phyloP scores from a whole-genome alignment of 2,888 invertebrate genomes.

The Epinotia nisella region DNA sequence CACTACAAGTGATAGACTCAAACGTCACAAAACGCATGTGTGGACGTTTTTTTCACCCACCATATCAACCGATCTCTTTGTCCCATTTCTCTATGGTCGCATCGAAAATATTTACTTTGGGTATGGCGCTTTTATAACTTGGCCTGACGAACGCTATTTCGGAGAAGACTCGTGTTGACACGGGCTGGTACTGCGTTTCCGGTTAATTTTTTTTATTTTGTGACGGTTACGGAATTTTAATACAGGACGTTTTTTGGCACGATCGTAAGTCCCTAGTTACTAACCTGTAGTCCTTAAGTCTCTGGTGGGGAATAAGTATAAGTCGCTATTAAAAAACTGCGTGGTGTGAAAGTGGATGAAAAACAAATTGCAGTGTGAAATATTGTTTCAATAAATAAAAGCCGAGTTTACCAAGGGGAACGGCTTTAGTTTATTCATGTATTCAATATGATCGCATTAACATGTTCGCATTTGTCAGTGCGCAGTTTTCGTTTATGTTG shows the following conservation, averaged over 20 bases:
- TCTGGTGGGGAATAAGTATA: conserved; percentile 28
- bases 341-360: conserved; percentile 38
- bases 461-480: conserved; percentile 35
- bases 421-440: conserved; percentile 35
- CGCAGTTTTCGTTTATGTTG: conserved; percentile 9
- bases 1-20: conserved; percentile 24
- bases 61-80: conserved; percentile 36
- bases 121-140: conserved; percentile 31
- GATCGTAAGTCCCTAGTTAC: conserved; percentile 50
- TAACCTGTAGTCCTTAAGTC: conserved; percentile 44
- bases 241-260: conserved; percentile 62
- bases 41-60: conserved; percentile 19
- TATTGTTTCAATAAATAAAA: conserved; percentile 44
- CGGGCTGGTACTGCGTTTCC: conserved; percentile 64
- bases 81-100: no score
- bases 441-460: conserved; percentile 38
- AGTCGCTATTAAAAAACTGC: conserved; percentile 24
- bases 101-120: conserved; percentile 40
- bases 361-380: conserved; percentile 38
- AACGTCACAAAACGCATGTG: conserved; percentile 26
- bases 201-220: conserved; percentile 70
- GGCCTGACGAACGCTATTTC: conserved; percentile 67
- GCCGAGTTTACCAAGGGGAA: conserved; percentile 32
- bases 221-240: conserved; percentile 55
- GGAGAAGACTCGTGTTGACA: conserved; percentile 75